Evolutionary conservation across 2,888 invertebrate genomes (phyloP), one percentile per base, ranked within the genome.

Genomic region (Mycalesis mineus): DNA sequence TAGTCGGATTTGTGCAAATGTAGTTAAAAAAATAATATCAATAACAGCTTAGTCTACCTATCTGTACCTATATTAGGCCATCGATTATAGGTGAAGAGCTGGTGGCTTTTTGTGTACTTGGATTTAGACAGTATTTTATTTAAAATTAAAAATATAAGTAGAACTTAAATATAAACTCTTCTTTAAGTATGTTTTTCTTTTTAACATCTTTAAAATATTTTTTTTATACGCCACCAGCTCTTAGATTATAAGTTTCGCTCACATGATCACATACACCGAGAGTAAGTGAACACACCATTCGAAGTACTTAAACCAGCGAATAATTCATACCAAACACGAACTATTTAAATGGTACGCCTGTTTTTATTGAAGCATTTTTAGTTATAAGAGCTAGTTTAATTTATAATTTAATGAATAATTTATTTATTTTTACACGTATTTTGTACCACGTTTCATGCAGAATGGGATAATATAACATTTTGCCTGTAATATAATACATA

Each of bases 1-100:
- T 85, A 83, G 84, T 84, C 80, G 73, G 77, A 75, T 69, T 76
- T 77, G 74, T 79, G 80, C 75, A 72, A 72, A 69, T 63, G 60
- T 70, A 74, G 71, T 49, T 58, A 62, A 52, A 15, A 14, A 47
- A 47, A 53, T 50, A 58, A 56, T 60, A 63, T 62, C 63, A 60
- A 49, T 62, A 50, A 56, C 58, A 57, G 64, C 65, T 65, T 67
- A 58, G 60, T 58, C 56, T 64, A 22, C 22, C 22, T n/a, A n/a
- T 22, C 22, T 22, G 22, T 22, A 66, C 61, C 62, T 62, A 63
- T 66, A 63, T 65, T 64, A 65, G 63, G 64, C 60, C 40, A 57
- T 47, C 13, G 28, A n/a, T 33, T 13, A 40, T 42, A 52, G 42
- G 31, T 33, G 33, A 22, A 42, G 42, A 42, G 31, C 41, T 33